Evolutionary conservation across 2,113 vertebrate species (phyloP).

Genomic region (Pteruthius melanotis): DNA sequence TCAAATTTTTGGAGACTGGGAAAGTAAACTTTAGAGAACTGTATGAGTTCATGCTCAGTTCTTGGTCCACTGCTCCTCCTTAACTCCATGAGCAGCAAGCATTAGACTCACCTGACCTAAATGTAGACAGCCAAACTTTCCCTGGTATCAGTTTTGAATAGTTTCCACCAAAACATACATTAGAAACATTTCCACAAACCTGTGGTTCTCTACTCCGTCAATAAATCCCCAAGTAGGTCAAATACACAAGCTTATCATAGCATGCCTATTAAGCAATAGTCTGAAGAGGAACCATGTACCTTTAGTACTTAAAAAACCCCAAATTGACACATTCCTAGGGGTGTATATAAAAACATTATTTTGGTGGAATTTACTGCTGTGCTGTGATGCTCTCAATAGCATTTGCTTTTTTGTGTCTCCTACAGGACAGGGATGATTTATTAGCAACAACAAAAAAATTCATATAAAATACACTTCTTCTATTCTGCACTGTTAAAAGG

Average conservation of each 20-base stretch:
- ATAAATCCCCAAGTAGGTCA: neutral
- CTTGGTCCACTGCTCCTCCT: neutral
- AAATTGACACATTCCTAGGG: neutral
- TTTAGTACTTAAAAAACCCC: accelerated
- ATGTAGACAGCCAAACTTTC: neutral
- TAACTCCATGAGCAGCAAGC: neutral
- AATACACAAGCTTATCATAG: neutral
- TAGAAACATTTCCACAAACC: neutral
- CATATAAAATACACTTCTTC: neutral
- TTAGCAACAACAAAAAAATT: neutral
- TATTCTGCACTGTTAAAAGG: neutral
- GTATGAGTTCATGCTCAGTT: neutral
- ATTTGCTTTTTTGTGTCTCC: neutral
- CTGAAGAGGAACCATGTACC: neutral
- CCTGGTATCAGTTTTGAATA: neutral
- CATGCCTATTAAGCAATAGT: neutral
- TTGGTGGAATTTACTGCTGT: neutral
- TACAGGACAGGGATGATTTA: neutral
- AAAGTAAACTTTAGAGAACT: neutral
- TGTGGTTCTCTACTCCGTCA: neutral
- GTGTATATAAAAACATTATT: neutral
- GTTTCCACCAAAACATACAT: neutral
- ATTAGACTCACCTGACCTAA: neutral
- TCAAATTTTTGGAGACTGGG: neutral
- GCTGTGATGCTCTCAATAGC: neutral